Evolutionary conservation across 2,113 vertebrate species (phyloP).

Genomic region (Turdus rufiventris): DNA sequence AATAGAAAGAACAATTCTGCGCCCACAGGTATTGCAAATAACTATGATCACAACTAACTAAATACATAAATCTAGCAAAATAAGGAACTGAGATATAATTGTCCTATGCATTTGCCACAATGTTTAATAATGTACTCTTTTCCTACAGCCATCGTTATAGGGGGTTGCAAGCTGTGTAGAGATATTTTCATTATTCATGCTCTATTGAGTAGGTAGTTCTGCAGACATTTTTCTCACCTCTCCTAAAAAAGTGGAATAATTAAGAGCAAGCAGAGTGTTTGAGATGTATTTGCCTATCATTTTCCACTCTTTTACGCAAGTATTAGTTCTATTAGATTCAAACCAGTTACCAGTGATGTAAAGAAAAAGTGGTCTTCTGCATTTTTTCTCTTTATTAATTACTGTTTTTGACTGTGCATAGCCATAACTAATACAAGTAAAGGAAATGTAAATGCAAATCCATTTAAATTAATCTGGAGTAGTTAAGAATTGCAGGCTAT

Average conservation of each 20-base stretch:
- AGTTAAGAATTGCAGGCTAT: constrained; percentile 30
- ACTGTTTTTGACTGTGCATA: not conserved
- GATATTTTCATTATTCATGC: constrained; percentile 50
- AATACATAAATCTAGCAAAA: constrained; percentile 38
- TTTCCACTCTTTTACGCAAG: not conserved
- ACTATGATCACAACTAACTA: constrained; percentile 18
- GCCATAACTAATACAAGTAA: constrained; percentile 33
- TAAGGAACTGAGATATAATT: constrained; percentile 21
- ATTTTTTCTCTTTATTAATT: constrained; percentile 44
- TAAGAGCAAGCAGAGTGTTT: constrained; percentile 35
- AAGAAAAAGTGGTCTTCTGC: not conserved
- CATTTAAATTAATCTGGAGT: constrained; percentile 48
- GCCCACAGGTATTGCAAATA: not conserved
- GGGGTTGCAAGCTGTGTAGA: constrained; percentile 12
- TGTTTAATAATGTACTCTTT: constrained; percentile 27
- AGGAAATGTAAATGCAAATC: constrained; percentile 30
- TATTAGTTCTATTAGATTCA: constrained; percentile 20
- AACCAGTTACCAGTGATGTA: not conserved
- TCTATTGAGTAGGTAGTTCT: constrained; percentile 46
- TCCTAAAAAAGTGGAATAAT: constrained; percentile 52
- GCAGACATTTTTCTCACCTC: constrained; percentile 50
- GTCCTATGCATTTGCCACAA: not conserved
- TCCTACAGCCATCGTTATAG: not conserved
- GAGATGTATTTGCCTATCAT: constrained; percentile 10
- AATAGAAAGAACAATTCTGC: not conserved